Conservation (phyloP, 2,888 invertebrate genomes). For the Anarsia innoxiella region DNA sequence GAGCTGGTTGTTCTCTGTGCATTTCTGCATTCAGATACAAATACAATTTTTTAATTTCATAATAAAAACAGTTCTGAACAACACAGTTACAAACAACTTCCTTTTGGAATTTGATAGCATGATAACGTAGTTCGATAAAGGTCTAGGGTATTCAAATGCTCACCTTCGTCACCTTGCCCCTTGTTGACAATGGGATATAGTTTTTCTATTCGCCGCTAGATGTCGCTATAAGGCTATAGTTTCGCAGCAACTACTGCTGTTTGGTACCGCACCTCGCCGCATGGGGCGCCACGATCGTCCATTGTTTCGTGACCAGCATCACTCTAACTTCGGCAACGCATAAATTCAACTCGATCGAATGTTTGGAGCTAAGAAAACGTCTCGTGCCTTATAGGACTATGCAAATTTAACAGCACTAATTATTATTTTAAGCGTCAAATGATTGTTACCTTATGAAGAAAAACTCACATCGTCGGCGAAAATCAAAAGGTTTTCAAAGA, state of each 20-base stretch:
- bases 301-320: conserved; percentile 62
- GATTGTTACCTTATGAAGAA: too few relatives aligned
- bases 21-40: conserved; percentile 1
- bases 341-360: conserved; percentile 54
- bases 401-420: too few relatives aligned
- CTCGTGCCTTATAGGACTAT: conserved; percentile 23
- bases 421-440: too few relatives aligned
- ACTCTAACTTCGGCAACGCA: conserved; percentile 66
- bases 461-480: too few relatives aligned
- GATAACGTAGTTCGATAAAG: too few relatives aligned
- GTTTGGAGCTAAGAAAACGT: conserved; percentile 14
- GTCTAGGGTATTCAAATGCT: conserved; percentile 23
- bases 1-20: conserved; percentile 19
- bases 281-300: conserved; percentile 72
- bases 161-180: conserved; percentile 21
- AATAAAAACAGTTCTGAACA: not conserved
- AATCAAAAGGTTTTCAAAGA: too few relatives aligned
- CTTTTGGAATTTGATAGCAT: too few relatives aligned
- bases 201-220: conserved; percentile 58
- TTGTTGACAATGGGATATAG: conserved; percentile 26
- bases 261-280: conserved; percentile 50
- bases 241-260: conserved; percentile 17
- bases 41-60: conserved; percentile 1
- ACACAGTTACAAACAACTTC: too few relatives aligned
- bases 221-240: conserved; percentile 44